phyloP scores from a whole-genome alignment of 2,797 vertebrate genomes.

The Presbytis comata region DNA sequence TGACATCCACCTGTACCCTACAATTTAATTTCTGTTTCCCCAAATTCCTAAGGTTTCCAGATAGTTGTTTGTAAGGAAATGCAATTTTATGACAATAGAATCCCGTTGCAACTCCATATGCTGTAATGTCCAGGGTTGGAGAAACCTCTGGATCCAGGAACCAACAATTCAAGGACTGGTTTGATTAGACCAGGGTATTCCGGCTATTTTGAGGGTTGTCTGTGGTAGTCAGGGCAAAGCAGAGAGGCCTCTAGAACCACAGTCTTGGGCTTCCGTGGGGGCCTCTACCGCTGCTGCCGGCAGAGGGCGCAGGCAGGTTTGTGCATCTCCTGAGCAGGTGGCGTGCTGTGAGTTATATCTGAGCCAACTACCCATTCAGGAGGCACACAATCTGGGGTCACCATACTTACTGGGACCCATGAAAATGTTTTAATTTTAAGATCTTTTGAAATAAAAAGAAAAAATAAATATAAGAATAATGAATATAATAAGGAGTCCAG shows the following conservation, averaged over 20 bases:
- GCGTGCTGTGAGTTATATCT: too few relatives aligned
- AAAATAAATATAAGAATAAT: neutral
- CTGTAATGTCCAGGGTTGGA: neutral
- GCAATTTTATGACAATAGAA: neutral
- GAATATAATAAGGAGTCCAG: neutral
- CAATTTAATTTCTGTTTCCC: neutral
- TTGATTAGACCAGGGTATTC: neutral
- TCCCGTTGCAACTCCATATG: neutral
- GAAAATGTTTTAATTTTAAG: conserved; percentile 2
- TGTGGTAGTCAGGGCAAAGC: neutral
- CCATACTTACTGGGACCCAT: neutral
- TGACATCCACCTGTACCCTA: neutral
- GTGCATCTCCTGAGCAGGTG: fast-evolving
- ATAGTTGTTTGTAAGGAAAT: conserved; percentile 5
- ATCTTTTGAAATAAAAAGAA: neutral
- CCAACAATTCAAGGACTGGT: neutral
- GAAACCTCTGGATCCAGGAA: neutral
- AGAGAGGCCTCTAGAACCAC: neutral
- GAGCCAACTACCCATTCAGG: neutral
- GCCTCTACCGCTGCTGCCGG: neutral
- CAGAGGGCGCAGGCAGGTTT: neutral
- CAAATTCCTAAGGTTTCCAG: neutral
- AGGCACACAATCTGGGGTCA: neutral
- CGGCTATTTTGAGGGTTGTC: neutral
- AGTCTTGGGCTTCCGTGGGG: neutral